phyloP scores from a whole-genome alignment of 2,113 vertebrate species.

The Pseudopodoces humilis region DNA sequence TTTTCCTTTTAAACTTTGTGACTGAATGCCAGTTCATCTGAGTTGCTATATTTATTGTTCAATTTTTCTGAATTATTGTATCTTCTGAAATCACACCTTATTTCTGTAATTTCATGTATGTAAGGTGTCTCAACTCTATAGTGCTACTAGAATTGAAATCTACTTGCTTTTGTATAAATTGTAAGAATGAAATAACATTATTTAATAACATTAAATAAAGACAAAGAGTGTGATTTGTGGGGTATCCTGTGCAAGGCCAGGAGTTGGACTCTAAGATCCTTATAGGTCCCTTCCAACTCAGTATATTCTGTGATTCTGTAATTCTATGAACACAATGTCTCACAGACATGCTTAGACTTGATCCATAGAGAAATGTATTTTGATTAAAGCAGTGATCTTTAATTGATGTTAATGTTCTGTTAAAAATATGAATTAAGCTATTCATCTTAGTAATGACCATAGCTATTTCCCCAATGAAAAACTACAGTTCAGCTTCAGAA shows the following conservation, averaged over 20 bases:
- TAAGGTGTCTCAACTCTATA: neutral
- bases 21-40: neutral
- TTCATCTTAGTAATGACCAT: neutral
- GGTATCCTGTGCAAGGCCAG: neutral
- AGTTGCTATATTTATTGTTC: neutral
- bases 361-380: neutral
- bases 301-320: neutral
- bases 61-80: neutral
- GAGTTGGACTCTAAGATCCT: neutral
- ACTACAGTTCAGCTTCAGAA: neutral
- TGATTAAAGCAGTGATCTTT: neutral
- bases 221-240: neutral
- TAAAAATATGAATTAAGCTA: neutral
- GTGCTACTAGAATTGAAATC: neutral
- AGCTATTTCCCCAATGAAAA: neutral
- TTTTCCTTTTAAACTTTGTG: neutral
- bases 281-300: neutral
- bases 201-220: neutral
- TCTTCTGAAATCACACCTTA: neutral
- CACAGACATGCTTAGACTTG: neutral
- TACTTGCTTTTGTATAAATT: neutral
- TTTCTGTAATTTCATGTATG: neutral
- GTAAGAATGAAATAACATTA: neutral
- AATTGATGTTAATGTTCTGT: neutral
- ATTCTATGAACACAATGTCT: neutral